Conservation (phyloP, 2,797 vertebrate species). For the Corythornis leucogaster region DNA sequence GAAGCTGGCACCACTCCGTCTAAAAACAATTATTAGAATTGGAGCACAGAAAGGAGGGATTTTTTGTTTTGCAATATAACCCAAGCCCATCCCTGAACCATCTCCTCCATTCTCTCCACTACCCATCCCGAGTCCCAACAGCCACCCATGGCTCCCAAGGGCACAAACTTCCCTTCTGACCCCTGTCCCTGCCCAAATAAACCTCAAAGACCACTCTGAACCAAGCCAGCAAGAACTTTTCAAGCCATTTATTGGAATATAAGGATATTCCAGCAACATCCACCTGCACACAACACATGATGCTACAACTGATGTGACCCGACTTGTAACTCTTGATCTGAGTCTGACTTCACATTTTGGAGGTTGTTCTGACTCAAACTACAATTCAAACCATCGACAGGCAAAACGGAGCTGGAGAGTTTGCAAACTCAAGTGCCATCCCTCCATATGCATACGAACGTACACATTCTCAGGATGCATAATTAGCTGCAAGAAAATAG, state of each 20-base stretch:
- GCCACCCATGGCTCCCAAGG: accelerated
- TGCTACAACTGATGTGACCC: not conserved
- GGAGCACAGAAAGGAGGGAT: not conserved
- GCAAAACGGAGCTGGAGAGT: not conserved
- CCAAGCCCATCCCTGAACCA: not conserved
- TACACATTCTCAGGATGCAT: constrained; percentile 35
- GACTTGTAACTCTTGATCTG: not conserved
- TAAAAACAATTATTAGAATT: not conserved
- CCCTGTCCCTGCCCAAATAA: not conserved
- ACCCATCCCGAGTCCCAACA: not conserved
- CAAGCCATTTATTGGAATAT: not conserved
- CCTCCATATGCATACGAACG: constrained; percentile 36
- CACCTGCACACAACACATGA: not conserved
- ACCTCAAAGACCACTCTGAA: not conserved
- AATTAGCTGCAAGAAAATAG: constrained; percentile 54
- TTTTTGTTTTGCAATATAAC: not conserved
- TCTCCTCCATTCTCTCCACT: not conserved
- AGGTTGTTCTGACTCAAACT: constrained; percentile 12
- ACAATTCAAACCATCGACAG: constrained; percentile 5
- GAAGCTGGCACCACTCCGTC: not conserved
- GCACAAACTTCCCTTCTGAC: not conserved
- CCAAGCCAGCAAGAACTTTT: not conserved
- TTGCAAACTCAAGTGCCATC: constrained; percentile 47
- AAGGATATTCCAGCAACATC: not conserved
- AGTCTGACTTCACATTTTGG: not conserved